Conservation (phyloP, 35 echinoderm and acorn worm species). For the Hemicentrotus pulcherrimus region DNA sequence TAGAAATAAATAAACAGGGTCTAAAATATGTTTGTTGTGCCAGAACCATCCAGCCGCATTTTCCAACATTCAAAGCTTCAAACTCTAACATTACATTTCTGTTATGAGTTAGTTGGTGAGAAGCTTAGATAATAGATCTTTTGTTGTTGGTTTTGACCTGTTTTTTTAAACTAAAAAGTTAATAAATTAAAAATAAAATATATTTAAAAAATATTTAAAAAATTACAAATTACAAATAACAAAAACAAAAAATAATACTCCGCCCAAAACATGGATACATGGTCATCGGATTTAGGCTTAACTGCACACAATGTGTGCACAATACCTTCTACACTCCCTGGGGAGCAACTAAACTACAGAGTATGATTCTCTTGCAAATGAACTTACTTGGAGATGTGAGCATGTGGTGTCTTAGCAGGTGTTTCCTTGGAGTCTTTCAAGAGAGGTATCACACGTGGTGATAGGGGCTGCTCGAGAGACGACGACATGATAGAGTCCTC, state of each 20-base stretch:
- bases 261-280: too few relatives aligned
- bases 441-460: slow-evolving; percentile 23
- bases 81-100: too few relatives aligned
- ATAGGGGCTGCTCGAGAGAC: slow-evolving; percentile 6
- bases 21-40: too few relatives aligned
- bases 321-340: neutral
- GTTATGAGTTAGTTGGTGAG: too few relatives aligned
- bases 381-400: slow-evolving; percentile 36
- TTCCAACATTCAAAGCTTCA: too few relatives aligned
- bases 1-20: too few relatives aligned
- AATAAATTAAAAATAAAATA: neutral
- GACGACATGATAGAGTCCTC: slow-evolving; percentile 10
- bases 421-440: neutral
- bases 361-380: neutral
- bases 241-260: too few relatives aligned
- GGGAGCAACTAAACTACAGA: too few relatives aligned
- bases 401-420: slow-evolving; percentile 42
- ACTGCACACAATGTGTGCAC: neutral
- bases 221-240: too few relatives aligned
- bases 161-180: neutral
- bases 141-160: neutral
- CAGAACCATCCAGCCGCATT: too few relatives aligned
- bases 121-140: neutral
- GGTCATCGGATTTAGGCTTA: neutral
- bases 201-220: neutral